Base-by-base conservation (phyloP, 1,140 invertebrate genomes). In the Medauroidea extradentata region DNA sequence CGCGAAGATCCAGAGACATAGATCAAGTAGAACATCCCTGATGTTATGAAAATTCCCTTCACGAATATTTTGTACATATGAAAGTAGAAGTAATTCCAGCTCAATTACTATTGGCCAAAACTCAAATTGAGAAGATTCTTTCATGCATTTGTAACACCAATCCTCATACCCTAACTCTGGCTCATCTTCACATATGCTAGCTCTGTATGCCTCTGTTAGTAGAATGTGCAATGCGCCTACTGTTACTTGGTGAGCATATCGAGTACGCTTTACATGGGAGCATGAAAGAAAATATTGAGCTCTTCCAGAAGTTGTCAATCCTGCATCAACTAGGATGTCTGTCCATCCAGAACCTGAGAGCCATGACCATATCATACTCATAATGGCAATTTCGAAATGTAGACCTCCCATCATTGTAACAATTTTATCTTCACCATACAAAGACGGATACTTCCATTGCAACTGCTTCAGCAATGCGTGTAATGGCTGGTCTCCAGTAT, bases 341-440 rank as follows among this genome's bases (percentile, higher is more conserved):
- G 19, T 43, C 54, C 54, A 56, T 51, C 39, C 54, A 2, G 19
- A 24, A 13, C 44, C 44, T 25, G 14, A 18, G 14, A 56, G 48
- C 54, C 54, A 52, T 19, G 19, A 50, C 13, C 54, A 16, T 14
- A 51, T 25, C 23, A 43, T 51, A 25, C 27, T 56, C 44, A 52
- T 9, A 4, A 29, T 53, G 14, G 64, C 60, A 44, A 67, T 67
- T 56, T 67, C 61, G 44, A 64, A 63, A 49, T 67, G 66, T 8
- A 67, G 57, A 11, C 60, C 66, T 16, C 66, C 66, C 41, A 67
- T 39, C 63, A 67, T 69, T 25, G 62, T 54, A 4, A 68, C 34
- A 56, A 62, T 62, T 25, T 61, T 60, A n/a, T 65, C 52, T 46
- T 72, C 68, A 24, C 64, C 68, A 64, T 63, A 65, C 24, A 5